Percentiles rank a stretch among this genome's conserved stretches.
These are phyloP conservation scores for Pollenia amentaria DNA, from an alignment of 2,888 invertebrate genomes.

Conservation along the genomic window DNA sequence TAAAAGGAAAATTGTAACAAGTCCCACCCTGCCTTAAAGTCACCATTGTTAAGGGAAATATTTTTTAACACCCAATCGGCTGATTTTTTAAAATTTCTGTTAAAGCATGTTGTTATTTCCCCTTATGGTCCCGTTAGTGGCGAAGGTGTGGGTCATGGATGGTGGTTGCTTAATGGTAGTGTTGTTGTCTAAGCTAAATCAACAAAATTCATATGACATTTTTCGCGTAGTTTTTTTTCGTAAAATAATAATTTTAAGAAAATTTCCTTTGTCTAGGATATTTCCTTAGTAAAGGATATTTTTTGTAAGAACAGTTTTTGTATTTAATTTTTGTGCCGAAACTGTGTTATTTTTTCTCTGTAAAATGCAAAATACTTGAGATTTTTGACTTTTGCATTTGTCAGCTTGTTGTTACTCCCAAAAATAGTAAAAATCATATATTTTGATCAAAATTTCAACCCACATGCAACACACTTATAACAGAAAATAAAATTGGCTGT, in stretches of 20 bases:
- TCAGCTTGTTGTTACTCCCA: conserved; percentile 20
- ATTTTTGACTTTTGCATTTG: conserved; percentile 73
- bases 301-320: conserved; percentile 41
- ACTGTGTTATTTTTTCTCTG: conserved; percentile 23
- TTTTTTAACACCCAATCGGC: conserved; percentile 57
- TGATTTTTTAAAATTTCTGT: conserved; percentile 70
- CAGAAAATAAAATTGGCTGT: conserved; percentile 68
- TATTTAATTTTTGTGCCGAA: conserved; percentile 26
- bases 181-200: conserved; percentile 70
- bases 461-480: conserved; percentile 56
- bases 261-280: conserved; percentile 6
- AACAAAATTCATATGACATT: conserved; percentile 67
- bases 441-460: conserved; percentile 15
- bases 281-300: conserved; percentile 32
- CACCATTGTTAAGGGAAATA: conserved; percentile 8
- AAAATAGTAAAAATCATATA: conserved; percentile 2
- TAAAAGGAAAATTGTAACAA: not conserved
- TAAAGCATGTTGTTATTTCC: conserved; percentile 33
- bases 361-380: conserved; percentile 42
- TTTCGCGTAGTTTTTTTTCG: conserved; percentile 54
- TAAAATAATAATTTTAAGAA: not conserved
- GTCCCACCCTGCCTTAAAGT: not conserved
- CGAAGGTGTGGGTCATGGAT: conserved; percentile 11
- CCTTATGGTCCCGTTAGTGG: not conserved
- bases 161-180: conserved; percentile 29